These are phyloP conservation scores for Rhagium mordax DNA, from an alignment of 2,888 invertebrate genomes.

Conservation along the genomic window DNA sequence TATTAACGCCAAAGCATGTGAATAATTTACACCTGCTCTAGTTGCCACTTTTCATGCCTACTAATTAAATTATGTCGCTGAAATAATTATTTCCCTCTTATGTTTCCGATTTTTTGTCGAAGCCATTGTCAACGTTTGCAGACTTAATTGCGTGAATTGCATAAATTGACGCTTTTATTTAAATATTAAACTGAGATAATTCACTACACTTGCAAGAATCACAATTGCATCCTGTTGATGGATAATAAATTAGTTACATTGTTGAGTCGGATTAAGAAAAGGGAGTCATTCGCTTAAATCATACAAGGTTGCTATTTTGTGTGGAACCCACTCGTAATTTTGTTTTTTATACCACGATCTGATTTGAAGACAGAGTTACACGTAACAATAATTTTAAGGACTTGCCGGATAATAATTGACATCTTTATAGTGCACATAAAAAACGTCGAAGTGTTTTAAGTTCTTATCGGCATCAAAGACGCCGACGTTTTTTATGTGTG, in stretches of 20 bases:
- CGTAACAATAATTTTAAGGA: too few relatives aligned
- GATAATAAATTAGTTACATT: neutral
- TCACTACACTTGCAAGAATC: neutral
- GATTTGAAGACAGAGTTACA: too few relatives aligned
- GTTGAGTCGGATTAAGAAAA: neutral
- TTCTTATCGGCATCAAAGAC: too few relatives aligned
- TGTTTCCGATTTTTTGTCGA: neutral
- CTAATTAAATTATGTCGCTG: slow-evolving; percentile 14
- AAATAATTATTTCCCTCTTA: slow-evolving; percentile 15
- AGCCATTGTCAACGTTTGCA: slow-evolving; percentile 20
- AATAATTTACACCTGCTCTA: slow-evolving; percentile 27
- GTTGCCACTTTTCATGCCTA: neutral
- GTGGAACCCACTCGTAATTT: too few relatives aligned
- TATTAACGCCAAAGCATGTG: slow-evolving; percentile 22
- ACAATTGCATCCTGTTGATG: neutral
- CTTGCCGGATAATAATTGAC: too few relatives aligned
- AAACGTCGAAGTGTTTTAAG: too few relatives aligned
- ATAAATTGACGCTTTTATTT: neutral
- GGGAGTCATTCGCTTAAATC: neutral
- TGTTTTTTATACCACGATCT: too few relatives aligned
- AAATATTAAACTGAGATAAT: slow-evolving; percentile 7
- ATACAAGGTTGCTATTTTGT: too few relatives aligned
- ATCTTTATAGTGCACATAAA: too few relatives aligned
- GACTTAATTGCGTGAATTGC: slow-evolving; percentile 15
- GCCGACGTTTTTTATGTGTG: too few relatives aligned